Conservation (phyloP, 2,113 vertebrate genomes). For the Pao palembangensis region DNA sequence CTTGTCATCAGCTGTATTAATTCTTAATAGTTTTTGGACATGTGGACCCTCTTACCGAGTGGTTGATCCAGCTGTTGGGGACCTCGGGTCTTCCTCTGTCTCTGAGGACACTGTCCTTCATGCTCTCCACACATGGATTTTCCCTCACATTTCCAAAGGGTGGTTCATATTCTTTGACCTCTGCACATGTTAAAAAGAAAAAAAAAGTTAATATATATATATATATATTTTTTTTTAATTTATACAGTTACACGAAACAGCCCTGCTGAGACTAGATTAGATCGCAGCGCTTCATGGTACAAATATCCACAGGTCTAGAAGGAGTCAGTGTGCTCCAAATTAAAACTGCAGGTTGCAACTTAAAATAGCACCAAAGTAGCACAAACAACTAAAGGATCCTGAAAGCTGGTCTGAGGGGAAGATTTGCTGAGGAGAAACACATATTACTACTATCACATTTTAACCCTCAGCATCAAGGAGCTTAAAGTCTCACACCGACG, state of each 20-base stretch:
- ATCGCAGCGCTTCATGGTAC: constrained; percentile 19
- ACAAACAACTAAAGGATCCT: constrained; percentile 33
- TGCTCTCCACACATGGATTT: constrained; percentile 96
- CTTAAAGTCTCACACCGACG: constrained; percentile 37
- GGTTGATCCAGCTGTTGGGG: constrained; percentile 87
- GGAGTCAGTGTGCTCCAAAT: constrained; percentile 30
- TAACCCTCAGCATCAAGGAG: constrained; percentile 15
- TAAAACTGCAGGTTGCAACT: constrained; percentile 47
- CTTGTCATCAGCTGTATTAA: background rate
- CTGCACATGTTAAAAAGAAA: constrained; percentile 64
- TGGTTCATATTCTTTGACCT: constrained; percentile 94
- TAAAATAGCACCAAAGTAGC: constrained; percentile 43
- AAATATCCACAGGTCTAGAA: constrained; percentile 33
- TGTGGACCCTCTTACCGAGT: constrained; percentile 77
- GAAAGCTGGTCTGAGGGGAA: constrained; percentile 15
- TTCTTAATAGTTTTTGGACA: background rate
- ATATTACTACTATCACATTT: constrained; percentile 40
- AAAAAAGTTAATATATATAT: too few species aligned
- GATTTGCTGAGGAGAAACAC: constrained; percentile 45
- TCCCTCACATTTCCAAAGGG: constrained; percentile 93
- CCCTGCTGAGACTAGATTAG: constrained; percentile 21
- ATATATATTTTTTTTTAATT: constrained; percentile 1
- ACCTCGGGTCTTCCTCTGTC: constrained; percentile 91
- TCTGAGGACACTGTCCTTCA: constrained; percentile 95
- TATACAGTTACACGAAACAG: background rate